A percentile compares a stretch with the other conserved stretches of the same genome.
phyloP scores from a whole-genome alignment of 2,797 vertebrate species.

The Galago senegalensis region DNA sequence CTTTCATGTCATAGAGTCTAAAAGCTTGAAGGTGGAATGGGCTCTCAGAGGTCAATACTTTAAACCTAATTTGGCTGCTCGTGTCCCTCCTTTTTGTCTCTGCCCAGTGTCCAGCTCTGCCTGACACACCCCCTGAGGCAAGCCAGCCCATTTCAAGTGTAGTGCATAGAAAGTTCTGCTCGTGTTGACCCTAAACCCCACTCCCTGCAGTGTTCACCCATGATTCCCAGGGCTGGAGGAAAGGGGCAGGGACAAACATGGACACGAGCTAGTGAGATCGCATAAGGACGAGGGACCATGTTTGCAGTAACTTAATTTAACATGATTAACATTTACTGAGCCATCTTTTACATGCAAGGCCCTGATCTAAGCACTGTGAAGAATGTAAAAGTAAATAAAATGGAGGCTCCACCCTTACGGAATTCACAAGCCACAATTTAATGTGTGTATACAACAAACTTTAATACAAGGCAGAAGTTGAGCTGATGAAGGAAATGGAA shows the following conservation, averaged over 20 bases:
- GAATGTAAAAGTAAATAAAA: slow-evolving; percentile 10
- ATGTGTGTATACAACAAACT: neutral
- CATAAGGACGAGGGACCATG: slow-evolving; percentile 31
- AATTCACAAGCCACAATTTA: neutral
- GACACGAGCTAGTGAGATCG: neutral
- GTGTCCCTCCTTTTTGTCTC: neutral
- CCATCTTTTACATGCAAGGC: neutral
- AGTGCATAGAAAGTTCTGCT: neutral
- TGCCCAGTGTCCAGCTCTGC: neutral
- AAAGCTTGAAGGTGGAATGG: slow-evolving; percentile 67
- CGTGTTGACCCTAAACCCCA: neutral
- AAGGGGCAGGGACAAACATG: neutral
- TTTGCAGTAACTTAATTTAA: neutral
- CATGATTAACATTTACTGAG: neutral
- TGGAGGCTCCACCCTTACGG: neutral
- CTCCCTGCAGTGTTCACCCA: neutral
- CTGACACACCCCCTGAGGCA: neutral
- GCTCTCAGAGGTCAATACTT: slow-evolving; percentile 50
- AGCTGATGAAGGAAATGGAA: neutral
- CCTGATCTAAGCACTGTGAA: neutral
- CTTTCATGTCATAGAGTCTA: slow-evolving; percentile 71
- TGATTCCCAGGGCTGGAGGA: slow-evolving; percentile 6
- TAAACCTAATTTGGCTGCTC: slow-evolving; percentile 54
- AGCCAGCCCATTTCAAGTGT: neutral
- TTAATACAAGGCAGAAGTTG: neutral